These are phyloP conservation scores for Squalus acanthias DNA, from an alignment of 2,797 vertebrate genomes.

Conservation along the genomic window DNA sequence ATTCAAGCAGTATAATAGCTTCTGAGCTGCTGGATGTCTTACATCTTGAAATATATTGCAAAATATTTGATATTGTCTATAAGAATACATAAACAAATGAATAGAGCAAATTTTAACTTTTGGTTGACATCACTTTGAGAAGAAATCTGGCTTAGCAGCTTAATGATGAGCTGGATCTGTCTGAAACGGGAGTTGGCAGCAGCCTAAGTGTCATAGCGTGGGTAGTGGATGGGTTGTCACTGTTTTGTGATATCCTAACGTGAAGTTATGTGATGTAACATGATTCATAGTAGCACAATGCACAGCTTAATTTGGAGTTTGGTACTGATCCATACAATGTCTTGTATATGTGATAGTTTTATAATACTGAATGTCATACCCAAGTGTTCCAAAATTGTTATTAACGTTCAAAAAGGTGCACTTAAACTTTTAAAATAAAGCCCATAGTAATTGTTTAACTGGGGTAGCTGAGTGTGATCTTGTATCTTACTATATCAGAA, in stretches of 20 bases:
- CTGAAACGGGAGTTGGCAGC: conserved; percentile 19
- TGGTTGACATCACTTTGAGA: neutral
- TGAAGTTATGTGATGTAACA: conserved; percentile 17
- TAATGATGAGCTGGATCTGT: neutral
- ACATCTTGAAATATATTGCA: neutral
- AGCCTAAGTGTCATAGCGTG: conserved; percentile 20
- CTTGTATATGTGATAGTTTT: neutral
- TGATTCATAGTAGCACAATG: conserved; percentile 11
- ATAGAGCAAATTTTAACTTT: neutral
- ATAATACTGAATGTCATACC: neutral
- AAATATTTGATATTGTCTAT: neutral
- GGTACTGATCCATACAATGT: neutral
- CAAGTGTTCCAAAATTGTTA: neutral
- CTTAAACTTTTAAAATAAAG: neutral
- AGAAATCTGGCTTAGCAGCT: neutral
- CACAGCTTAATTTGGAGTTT: neutral
- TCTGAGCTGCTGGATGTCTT: conserved; percentile 27
- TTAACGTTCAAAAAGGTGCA: neutral
- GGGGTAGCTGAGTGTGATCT: neutral
- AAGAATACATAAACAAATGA: conserved; percentile 8
- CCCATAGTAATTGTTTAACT: neutral
- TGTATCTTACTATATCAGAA: neutral
- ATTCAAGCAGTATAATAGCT: neutral
- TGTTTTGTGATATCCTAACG: neutral
- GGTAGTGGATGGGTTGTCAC: neutral